Conservation (phyloP, 1,140 invertebrate species). For the Fopius arisanus region DNA sequence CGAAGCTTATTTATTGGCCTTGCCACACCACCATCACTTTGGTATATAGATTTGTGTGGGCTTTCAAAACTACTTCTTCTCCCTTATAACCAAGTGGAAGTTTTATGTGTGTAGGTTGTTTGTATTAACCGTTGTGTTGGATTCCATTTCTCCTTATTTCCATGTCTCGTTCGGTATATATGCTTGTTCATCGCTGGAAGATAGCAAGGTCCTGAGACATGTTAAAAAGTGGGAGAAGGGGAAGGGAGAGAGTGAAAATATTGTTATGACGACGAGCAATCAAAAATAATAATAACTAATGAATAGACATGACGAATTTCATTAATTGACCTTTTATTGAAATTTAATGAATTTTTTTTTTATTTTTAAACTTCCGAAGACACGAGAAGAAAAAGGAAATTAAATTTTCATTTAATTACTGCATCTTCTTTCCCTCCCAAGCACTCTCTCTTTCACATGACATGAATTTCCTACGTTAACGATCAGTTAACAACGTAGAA, state of each 20-base stretch:
- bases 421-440: too few relatives aligned
- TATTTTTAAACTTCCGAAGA: too few relatives aligned
- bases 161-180: not conserved
- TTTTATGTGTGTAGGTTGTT: constrained; percentile 7
- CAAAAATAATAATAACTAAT: not conserved
- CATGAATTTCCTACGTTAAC: too few relatives aligned
- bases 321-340: too few relatives aligned
- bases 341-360: too few relatives aligned
- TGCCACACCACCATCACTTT: constrained; percentile 24
- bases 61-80: constrained; percentile 2
- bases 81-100: constrained; percentile 11
- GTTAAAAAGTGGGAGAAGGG: not conserved
- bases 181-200: not conserved
- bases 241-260: constrained; percentile 16
- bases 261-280: constrained; percentile 16
- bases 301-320: too few relatives aligned
- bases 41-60: constrained; percentile 15
- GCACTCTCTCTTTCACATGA: too few relatives aligned
- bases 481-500: too few relatives aligned
- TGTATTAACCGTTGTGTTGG: constrained; percentile 8
- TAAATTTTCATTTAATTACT: too few relatives aligned
- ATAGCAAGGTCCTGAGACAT: not conserved
- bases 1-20: constrained; percentile 42
- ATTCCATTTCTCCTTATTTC: not conserved
- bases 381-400: too few relatives aligned